These are phyloP conservation scores for Diorhabda carinulata DNA, from an alignment of 1,140 invertebrate genomes.

Conservation along the genomic window DNA sequence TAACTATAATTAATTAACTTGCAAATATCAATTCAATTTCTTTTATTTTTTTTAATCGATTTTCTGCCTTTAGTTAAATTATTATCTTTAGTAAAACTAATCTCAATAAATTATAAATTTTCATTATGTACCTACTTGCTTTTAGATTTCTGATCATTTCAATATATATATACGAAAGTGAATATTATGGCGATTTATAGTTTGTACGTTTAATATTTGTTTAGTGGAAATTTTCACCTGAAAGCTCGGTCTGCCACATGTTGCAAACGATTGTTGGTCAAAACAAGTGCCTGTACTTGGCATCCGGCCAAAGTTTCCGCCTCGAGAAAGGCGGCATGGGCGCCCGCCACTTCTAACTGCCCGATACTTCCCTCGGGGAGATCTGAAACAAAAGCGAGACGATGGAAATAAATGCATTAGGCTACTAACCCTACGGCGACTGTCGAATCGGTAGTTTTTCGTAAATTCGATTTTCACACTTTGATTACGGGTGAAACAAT, in stretches of 20 bases:
- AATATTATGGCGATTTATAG: too few species aligned
- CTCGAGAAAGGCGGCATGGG: slow-evolving; percentile 39
- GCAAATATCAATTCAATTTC: too few species aligned
- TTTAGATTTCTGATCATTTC: too few species aligned
- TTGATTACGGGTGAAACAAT: background rate
- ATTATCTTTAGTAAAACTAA: too few species aligned
- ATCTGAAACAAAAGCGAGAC: slow-evolving; percentile 38
- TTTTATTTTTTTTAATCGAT: too few species aligned
- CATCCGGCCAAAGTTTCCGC: slow-evolving; percentile 41
- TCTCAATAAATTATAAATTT: too few species aligned
- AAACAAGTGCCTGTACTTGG: slow-evolving; percentile 44
- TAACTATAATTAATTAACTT: too few species aligned
- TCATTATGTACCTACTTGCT: too few species aligned
- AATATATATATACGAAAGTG: too few species aligned
- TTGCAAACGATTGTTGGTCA: slow-evolving; percentile 45
- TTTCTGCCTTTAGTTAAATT: too few species aligned
- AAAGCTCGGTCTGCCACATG: slow-evolving; percentile 44
- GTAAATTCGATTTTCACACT: background rate
- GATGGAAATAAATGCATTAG: slow-evolving; percentile 12
- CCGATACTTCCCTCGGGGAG: slow-evolving; percentile 43
- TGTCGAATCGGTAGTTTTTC: background rate
- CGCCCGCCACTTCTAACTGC: slow-evolving; percentile 43
- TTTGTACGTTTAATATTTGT: too few species aligned
- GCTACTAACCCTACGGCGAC: background rate
- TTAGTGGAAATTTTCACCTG: slow-evolving; percentile 34